phyloP scores from a whole-genome alignment of 2,888 invertebrate species.

The Trisateles emortualis region DNA sequence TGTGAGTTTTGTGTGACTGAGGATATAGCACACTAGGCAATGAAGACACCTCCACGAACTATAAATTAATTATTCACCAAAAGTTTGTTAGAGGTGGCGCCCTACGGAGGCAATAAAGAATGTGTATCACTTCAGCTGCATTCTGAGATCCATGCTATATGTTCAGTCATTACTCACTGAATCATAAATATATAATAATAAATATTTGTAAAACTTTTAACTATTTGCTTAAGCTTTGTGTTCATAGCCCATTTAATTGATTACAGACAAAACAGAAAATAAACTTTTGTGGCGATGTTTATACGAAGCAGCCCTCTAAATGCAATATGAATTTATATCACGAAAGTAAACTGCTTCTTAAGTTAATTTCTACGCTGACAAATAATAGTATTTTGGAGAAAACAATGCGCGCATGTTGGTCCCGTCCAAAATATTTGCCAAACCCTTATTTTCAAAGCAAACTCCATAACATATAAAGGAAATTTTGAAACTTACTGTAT shows the following conservation, averaged over 20 bases:
- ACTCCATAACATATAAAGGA: constrained; percentile 60
- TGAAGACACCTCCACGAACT: constrained; percentile 54
- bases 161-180: constrained; percentile 82
- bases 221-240: constrained; percentile 69
- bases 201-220: constrained; percentile 69
- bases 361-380: constrained; percentile 59
- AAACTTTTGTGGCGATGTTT: constrained; percentile 62
- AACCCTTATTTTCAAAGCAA: constrained; percentile 62
- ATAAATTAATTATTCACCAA: constrained; percentile 47
- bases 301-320: constrained; percentile 68
- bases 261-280: constrained; percentile 62
- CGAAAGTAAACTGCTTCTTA: constrained; percentile 54
- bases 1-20: constrained; percentile 79
- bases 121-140: constrained; percentile 78
- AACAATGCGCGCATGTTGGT: constrained; percentile 77
- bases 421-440: constrained; percentile 81
- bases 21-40: constrained; percentile 76
- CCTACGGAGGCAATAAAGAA: constrained; percentile 61
- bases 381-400: constrained; percentile 53
- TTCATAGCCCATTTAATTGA: constrained; percentile 80
- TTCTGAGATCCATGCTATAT: constrained; percentile 86
- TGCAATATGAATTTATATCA: constrained; percentile 67
- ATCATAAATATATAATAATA: constrained; percentile 78
- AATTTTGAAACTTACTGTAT: constrained; percentile 78
- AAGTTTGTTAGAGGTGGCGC: constrained; percentile 51